Conservation (phyloP, 2,888 invertebrate species). For the Furcula furcula region DNA sequence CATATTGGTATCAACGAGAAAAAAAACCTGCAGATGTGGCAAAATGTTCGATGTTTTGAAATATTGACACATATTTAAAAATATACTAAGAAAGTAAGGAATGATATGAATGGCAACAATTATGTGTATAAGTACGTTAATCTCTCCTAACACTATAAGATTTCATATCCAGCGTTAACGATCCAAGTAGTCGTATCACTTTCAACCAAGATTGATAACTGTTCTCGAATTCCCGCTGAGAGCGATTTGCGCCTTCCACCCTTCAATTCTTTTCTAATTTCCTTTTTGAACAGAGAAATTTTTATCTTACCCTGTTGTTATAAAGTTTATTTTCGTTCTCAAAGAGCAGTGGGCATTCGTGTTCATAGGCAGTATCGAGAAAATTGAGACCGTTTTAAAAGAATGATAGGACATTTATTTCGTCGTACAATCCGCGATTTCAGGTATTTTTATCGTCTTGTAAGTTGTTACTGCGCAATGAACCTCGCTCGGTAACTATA, state of each 20-base stretch:
- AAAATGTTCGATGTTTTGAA: background rate
- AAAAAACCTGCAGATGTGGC: too few relatives aligned
- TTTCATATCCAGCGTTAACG: background rate
- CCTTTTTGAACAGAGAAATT: conserved; percentile 18
- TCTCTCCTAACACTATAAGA: too few relatives aligned
- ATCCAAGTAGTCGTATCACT: conserved; percentile 36
- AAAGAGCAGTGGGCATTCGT: conserved; percentile 52
- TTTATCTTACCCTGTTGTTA: conserved; percentile 11
- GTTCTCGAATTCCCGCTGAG: conserved; percentile 62
- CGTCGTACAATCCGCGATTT: conserved; percentile 52
- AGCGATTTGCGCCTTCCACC: conserved; percentile 61
- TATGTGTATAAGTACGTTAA: too few relatives aligned
- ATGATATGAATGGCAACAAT: too few relatives aligned
- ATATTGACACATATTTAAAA: too few relatives aligned
- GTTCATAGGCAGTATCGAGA: conserved; percentile 58
- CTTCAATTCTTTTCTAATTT: conserved; percentile 56
- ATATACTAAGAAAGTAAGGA: too few relatives aligned
- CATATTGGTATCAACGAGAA: too few relatives aligned
- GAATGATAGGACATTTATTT: conserved; percentile 70
- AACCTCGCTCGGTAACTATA: conserved; percentile 6
- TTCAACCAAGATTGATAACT: conserved; percentile 73
- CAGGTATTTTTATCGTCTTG: conserved; percentile 17
- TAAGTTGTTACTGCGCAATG: conserved; percentile 3
- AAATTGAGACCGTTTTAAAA: conserved; percentile 71
- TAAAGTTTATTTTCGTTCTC: conserved; percentile 18